A percentile compares a stretch with the other conserved stretches of the same genome.
Conservation (phyloP, 2,113 vertebrate genomes). For the Ceuthmochares aereus region DNA sequence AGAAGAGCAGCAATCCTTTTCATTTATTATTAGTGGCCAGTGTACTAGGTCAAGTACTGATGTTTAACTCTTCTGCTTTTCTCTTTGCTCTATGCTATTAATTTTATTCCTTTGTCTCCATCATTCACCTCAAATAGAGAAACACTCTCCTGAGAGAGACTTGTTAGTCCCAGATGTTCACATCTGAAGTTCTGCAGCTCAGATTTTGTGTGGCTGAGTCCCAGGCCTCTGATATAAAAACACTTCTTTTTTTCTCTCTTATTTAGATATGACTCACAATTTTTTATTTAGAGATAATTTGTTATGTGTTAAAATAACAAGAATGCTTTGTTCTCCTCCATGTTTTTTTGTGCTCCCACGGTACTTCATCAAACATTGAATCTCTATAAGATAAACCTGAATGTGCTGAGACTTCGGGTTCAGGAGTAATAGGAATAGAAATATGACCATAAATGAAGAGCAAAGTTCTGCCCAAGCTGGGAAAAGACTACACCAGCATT, state of each 20-base stretch:
- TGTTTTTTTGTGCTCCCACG: neutral
- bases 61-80: neutral
- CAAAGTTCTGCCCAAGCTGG: neutral
- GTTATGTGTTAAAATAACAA: neutral
- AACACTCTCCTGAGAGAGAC: neutral
- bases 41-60: neutral
- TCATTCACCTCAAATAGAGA: neutral
- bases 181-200: neutral
- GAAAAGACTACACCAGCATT: neutral
- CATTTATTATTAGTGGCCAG: neutral
- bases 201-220: neutral
- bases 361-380: neutral
- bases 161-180: neutral
- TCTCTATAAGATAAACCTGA: neutral
- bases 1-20: neutral
- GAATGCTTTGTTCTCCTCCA: neutral
- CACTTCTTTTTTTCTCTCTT: neutral
- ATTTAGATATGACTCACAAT: neutral
- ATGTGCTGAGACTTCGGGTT: neutral
- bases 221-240: neutral
- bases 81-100: accelerated
- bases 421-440: neutral
- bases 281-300: neutral
- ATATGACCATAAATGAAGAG: neutral
- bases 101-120: neutral